A percentile compares a stretch with the other conserved stretches of the same genome.
These are phyloP conservation scores for Pyrrhosoma nymphula DNA, from an alignment of 2,888 invertebrate species.

Conservation along the genomic window DNA sequence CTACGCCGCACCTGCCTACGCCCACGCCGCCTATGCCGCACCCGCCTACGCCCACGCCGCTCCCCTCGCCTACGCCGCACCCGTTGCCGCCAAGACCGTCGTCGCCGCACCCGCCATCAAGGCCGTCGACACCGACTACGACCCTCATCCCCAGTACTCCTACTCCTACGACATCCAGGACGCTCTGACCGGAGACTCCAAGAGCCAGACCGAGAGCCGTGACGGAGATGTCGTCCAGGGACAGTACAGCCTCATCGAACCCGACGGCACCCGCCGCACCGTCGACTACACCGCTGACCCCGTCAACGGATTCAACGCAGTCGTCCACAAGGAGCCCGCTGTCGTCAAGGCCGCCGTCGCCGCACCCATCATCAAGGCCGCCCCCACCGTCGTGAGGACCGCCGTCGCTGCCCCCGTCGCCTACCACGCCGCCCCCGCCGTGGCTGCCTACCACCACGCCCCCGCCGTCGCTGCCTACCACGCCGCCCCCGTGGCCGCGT, in stretches of 20 bases:
- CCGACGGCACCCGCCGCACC: slow-evolving; percentile 69
- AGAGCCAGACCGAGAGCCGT: slow-evolving; percentile 68
- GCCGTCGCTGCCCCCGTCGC: slow-evolving; percentile 37
- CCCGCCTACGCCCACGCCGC: slow-evolving; percentile 38
- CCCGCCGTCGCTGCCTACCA: neutral
- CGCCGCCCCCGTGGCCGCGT: slow-evolving; percentile 5
- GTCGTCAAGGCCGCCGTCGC: slow-evolving; percentile 67
- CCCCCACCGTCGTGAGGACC: slow-evolving; percentile 40
- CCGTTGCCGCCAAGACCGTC: slow-evolving; percentile 40
- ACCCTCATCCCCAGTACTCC: slow-evolving; percentile 69
- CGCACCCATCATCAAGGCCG: neutral
- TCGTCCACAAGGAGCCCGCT: slow-evolving; percentile 67
- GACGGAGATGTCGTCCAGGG: slow-evolving; percentile 68
- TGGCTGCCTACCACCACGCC: neutral
- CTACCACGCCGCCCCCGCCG: neutral
- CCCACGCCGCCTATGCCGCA: slow-evolving; percentile 23
- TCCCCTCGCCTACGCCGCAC: slow-evolving; percentile 69
- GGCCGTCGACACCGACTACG: slow-evolving; percentile 70
- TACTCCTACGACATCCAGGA: slow-evolving; percentile 67
- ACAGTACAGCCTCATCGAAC: slow-evolving; percentile 67
- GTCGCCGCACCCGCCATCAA: slow-evolving; percentile 47
- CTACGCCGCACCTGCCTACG: slow-evolving; percentile 26
- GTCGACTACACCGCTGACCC: slow-evolving; percentile 69
- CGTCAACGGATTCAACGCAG: slow-evolving; percentile 69
- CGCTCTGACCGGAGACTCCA: slow-evolving; percentile 69